Conservation (phyloP, 2,113 vertebrate genomes). For the Nothoprocta perdicaria region DNA sequence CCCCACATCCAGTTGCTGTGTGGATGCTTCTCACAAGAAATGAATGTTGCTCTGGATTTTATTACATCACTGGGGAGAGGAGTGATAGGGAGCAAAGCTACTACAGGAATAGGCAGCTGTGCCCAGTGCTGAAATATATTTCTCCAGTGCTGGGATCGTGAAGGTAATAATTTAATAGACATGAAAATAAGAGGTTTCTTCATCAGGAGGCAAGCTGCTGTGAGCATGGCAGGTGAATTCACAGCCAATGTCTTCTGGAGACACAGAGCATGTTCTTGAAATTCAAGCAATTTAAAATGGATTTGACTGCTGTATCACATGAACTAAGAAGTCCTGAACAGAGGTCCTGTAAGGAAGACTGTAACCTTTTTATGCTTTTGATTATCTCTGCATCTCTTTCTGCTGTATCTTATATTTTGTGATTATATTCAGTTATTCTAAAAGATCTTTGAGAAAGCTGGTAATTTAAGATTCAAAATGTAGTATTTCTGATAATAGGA, state of each 20-base stretch:
- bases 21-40: slow-evolving; percentile 5
- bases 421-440: neutral
- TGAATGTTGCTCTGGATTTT: slow-evolving; percentile 13
- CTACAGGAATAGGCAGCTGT: neutral
- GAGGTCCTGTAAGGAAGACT: neutral
- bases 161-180: neutral
- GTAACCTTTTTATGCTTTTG: neutral
- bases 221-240: neutral
- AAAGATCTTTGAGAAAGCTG: neutral
- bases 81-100: neutral
- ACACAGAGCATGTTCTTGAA: neutral
- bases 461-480: neutral
- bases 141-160: neutral
- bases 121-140: neutral
- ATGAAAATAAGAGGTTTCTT: neutral
- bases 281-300: neutral
- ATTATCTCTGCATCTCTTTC: neutral
- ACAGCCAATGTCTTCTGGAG: neutral
- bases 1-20: neutral
- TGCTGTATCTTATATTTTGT: neutral
- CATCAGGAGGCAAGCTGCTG: neutral
- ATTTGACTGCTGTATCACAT: neutral
- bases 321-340: neutral
- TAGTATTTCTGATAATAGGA: neutral
- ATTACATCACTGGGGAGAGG: neutral